Percentiles rank a stretch among this genome's conserved stretches.
These are phyloP conservation scores for Corythaeola cristata DNA, from an alignment of 2,113 vertebrate species.

Conservation along the genomic window DNA sequence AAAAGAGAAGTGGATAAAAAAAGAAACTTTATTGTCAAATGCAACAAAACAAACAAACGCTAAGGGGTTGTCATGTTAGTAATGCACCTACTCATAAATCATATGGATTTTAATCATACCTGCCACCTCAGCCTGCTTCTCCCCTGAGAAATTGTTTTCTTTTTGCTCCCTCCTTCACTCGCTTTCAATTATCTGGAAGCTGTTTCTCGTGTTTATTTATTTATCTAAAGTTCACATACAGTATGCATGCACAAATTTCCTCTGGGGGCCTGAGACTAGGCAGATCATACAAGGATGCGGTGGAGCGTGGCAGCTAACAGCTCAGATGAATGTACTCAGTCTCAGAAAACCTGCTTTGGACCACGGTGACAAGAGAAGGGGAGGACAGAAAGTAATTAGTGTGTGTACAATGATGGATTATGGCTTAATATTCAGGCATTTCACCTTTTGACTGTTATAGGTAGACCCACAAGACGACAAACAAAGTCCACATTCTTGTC, in stretches of 20 bases:
- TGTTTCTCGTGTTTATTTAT: conserved; percentile 91
- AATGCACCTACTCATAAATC: conserved; percentile 92
- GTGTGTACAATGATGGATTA: conserved; percentile 81
- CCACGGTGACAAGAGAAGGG: conserved; percentile 71
- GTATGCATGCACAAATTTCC: conserved; percentile 87
- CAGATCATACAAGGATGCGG: conserved; percentile 78
- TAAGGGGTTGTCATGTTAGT: conserved; percentile 79
- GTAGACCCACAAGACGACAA: conserved; percentile 62
- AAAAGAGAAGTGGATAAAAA: background rate
- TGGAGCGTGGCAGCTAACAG: conserved; percentile 82
- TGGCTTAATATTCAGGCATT: conserved; percentile 79
- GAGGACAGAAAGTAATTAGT: conserved; percentile 83
- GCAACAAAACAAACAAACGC: conserved; percentile 76
- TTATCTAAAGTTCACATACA: conserved; percentile 91
- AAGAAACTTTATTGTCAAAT: conserved; percentile 78
- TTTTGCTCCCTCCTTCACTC: conserved; percentile 81
- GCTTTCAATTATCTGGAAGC: conserved; percentile 95
- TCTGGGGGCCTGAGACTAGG: conserved; percentile 77
- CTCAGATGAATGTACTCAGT: conserved; percentile 78
- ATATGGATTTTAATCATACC: conserved; percentile 94
- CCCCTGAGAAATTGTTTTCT: conserved; percentile 83
- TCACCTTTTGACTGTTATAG: conserved; percentile 73
- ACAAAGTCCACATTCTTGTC: conserved; percentile 29
- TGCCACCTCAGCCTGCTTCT: conserved; percentile 80
- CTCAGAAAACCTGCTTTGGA: conserved; percentile 73